Evolutionary conservation across 2,888 invertebrate species (phyloP), one percentile per base, ranked within the genome.

Genomic region (Malacosoma neustria): DNA sequence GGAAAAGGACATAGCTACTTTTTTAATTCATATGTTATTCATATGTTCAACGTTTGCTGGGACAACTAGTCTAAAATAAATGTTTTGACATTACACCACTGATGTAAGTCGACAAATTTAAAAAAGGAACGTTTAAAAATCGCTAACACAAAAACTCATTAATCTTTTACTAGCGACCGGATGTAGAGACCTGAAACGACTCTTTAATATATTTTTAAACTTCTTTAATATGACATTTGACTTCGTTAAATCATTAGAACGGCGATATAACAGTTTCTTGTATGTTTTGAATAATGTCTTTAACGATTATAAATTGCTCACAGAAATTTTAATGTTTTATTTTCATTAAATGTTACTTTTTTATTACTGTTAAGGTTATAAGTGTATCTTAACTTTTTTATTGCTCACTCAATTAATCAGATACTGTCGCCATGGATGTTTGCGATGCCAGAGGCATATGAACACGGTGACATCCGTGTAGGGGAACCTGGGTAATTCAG

Each of bases 181-280:
- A 51, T 41, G 50, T 42, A 48, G 38, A 40, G 36, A 39, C 42
- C 43, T 47, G 22, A 22, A 22, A 22, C 22, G 22, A 22, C 22
- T 14, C 13, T 14, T 15, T 22, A 53, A 57, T 51, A 53, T 49
- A 44, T 48, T 50, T 51, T 48, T 44, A 46, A 49, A 48, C 42
- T 40, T 9, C 15, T 51, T 53, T 48, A 54, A 57, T 41, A 42
- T 46, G 51, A 60, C 54, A 57, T 43, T 37, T 42, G 48, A 48
- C 50, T 52, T 57, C 58, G 50, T 64, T 62, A 59, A 56, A 57
- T 56, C 53, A 58, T 62, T 61, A 56, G 50, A 64, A 59, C 51
- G 54, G 59, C 60, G 60, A 61, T 54, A 61, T 54, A 61, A 59
- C 53, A 49, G 58, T 55, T 59, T 63, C 48, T 40, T 52, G 50